Evolutionary conservation across 2,113 vertebrate genomes (phyloP).

Genomic region (Oceanites oceanicus): DNA sequence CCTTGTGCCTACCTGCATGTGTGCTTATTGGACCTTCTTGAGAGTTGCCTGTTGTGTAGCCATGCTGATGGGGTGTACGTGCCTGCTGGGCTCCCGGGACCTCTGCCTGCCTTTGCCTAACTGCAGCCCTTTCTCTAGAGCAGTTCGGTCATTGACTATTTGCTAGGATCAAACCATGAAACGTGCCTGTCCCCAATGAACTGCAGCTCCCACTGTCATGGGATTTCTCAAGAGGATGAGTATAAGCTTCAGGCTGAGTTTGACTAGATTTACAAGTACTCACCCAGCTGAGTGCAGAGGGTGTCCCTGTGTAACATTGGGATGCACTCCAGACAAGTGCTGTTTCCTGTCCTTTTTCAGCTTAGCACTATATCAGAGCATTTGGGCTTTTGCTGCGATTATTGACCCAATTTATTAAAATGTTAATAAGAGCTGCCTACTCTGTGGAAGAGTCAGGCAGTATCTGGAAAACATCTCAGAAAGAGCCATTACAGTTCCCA

Average conservation of each 20-base stretch:
- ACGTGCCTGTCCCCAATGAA: neutral
- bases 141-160: neutral
- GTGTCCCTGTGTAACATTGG: neutral
- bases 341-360: slow-evolving; percentile 22
- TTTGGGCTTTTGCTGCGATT: neutral
- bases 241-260: neutral
- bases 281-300: neutral
- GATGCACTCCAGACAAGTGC: neutral
- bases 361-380: neutral
- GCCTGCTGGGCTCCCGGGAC: neutral
- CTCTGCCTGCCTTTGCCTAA: neutral
- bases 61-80: rapidly evolving
- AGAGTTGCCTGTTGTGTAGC: neutral
- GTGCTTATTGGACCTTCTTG: neutral
- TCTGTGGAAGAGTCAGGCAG: neutral
- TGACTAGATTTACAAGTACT: neutral
- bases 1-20: neutral
- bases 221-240: neutral
- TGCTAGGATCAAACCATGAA: neutral
- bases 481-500: slow-evolving; percentile 9
- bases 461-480: neutral
- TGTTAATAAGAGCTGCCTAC: neutral
- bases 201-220: neutral
- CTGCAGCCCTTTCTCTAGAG: neutral
- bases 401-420: slow-evolving; percentile 26